Conservation (phyloP, 2,113 vertebrate genomes). For the Leptobrachium leishanense region DNA sequence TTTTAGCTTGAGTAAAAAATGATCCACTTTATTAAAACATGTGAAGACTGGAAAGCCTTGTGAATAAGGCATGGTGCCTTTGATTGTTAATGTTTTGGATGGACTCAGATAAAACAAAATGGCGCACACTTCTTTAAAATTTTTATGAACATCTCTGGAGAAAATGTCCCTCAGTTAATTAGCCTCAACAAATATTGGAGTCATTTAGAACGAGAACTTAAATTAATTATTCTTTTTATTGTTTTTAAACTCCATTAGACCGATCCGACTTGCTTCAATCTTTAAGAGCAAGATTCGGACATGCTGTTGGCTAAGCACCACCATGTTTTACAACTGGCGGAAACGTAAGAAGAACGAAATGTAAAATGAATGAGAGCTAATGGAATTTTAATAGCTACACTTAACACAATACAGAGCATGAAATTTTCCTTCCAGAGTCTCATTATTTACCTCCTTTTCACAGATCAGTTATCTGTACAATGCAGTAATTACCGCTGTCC, state of each 20-base stretch:
- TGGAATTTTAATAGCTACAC: conserved; percentile 26
- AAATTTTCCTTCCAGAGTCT: conserved; percentile 10
- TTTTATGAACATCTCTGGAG: not conserved
- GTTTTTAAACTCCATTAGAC: not conserved
- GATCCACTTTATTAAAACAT: not conserved
- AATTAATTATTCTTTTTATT: not conserved
- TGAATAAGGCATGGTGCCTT: not conserved
- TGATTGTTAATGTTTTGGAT: not conserved
- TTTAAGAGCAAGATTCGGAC: not conserved
- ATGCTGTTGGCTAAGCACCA: not conserved
- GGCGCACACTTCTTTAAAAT: not conserved
- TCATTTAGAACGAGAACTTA: not conserved
- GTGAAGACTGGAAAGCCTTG: not conserved
- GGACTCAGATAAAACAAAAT: conserved; percentile 1
- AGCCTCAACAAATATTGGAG: conserved; percentile 9
- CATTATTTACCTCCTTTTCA: conserved; percentile 23
- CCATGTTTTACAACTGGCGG: not conserved
- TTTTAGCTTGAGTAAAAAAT: no score
- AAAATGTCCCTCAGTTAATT: not conserved
- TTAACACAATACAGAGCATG: conserved; percentile 32
- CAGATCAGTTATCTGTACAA: conserved; percentile 23
- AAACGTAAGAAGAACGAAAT: not conserved
- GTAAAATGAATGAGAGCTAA: not conserved
- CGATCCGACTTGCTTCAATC: not conserved
- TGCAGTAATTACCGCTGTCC: conserved; percentile 7